Evolutionary conservation across 2,797 vertebrate genomes (phyloP), one percentile per base, ranked within the genome.

Genomic region (Dermochelys coriacea): DNA sequence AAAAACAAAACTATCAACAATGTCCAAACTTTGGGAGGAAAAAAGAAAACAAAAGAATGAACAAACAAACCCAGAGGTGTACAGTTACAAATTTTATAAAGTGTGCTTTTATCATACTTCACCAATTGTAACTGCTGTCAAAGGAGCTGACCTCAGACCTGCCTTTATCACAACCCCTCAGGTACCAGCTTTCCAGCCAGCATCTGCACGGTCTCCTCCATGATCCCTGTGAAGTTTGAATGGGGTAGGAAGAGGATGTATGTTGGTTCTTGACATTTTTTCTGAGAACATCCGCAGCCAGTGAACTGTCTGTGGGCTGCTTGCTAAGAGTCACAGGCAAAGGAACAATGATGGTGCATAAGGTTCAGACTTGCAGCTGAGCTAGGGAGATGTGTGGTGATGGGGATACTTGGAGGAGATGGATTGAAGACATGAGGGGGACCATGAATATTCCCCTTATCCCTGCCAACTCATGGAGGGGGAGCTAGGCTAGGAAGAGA

Each of bases 1-100:
- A 82, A 6, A 59, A 86, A 81, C 14, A 29, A 87, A 96, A 97
- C 61, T 95, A 71, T 84, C 79, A 41, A 86, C 51, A 94, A 93
- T 91, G 52, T 88, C 83, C 80, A 89, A 19, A 1, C 81, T 88
- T 93, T 82, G 11, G 55, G 84, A 34, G 7, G 51, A 31, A 91
- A 51, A 49, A 94, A 77, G 83, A 64, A 68, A 45, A 12, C 19
- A 83, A 86, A n/a, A 19, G 7, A 64, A 21, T 88, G 86, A 25
- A 77, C 87, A 89, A 90, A 85, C 31, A 64, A 34, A 64, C 61
- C 61, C 61, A 90, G 54, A 87, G 7, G 45, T 79, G 31, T 37
- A 11, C 59, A 74, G 59, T 93, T 94, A 92, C 68, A 92, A 87
- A 86, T 79, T 85, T 25, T 23, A 51, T 92, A 82, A 95, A 78